phyloP scores from a whole-genome alignment of 2,113 vertebrate species.

The Pseudonaja textilis region DNA sequence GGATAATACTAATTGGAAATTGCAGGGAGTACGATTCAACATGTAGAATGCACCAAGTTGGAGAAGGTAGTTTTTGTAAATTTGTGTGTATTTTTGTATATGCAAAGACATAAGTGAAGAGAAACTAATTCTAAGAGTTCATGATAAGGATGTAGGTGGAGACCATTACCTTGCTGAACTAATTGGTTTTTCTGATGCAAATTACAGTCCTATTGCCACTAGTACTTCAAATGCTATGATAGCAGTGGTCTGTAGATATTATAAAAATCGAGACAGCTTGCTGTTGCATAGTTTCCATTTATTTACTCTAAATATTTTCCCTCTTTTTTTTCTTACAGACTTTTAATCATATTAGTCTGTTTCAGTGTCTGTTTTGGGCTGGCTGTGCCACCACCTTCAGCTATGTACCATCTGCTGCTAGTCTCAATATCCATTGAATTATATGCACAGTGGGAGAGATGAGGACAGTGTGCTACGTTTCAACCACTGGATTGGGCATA shows the following conservation, averaged over 20 bases:
- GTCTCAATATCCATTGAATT: background rate
- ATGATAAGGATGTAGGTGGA: background rate
- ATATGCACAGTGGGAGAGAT: background rate
- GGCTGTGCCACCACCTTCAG: conserved; percentile 17
- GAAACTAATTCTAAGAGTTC: background rate
- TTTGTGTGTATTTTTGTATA: background rate
- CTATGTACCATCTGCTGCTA: background rate
- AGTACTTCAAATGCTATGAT: background rate
- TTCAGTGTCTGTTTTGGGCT: background rate
- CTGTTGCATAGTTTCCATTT: background rate
- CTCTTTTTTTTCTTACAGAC: background rate
- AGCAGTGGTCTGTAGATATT: background rate
- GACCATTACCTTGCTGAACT: background rate
- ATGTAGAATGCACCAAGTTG: background rate
- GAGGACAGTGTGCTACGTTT: background rate
- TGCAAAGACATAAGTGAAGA: background rate
- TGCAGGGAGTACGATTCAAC: background rate
- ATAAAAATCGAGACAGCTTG: background rate
- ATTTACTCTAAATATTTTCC: conserved; percentile 9
- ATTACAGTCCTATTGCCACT: background rate
- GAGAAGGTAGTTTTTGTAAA: background rate
- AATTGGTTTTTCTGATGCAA: background rate
- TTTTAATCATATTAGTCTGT: background rate
- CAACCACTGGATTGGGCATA: background rate
- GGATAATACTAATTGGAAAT: background rate